Evolutionary conservation across 2,888 invertebrate species (phyloP).

Genomic region (Lomographa bimaculata): DNA sequence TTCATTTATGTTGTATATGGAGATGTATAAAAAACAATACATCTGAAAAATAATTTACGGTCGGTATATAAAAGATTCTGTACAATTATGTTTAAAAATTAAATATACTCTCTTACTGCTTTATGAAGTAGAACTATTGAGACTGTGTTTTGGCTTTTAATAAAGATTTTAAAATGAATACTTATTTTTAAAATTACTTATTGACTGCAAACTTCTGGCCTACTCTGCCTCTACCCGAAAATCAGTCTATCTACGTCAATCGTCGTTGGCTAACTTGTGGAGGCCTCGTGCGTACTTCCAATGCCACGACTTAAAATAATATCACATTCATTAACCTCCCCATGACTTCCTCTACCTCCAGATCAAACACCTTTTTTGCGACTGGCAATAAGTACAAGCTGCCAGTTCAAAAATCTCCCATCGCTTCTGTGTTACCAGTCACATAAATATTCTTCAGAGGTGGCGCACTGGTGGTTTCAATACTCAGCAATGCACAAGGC

Average conservation of each 20-base stretch:
- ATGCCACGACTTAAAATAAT: constrained; percentile 72
- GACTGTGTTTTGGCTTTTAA: constrained; percentile 75
- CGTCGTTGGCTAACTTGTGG: constrained; percentile 64
- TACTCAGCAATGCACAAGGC: no score
- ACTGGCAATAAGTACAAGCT: neutral
- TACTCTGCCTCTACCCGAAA: constrained; percentile 78
- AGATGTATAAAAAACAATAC: constrained; percentile 82
- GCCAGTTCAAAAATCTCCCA: neutral
- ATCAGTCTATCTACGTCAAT: constrained; percentile 79
- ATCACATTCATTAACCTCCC: constrained; percentile 76
- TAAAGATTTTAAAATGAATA: constrained; percentile 68
- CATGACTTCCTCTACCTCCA: constrained; percentile 12
- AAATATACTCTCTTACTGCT: constrained; percentile 81
- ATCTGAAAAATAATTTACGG: constrained; percentile 82
- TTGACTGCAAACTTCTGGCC: constrained; percentile 75
- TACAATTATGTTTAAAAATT: constrained; percentile 80
- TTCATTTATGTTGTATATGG: constrained; percentile 80
- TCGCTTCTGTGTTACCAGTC: neutral
- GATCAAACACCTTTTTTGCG: neutral
- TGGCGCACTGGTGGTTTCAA: neutral
- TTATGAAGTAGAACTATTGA: constrained; percentile 73
- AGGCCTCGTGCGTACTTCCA: constrained; percentile 49
- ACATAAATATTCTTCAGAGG: neutral
- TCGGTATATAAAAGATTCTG: constrained; percentile 80
- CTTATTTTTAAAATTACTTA: constrained; percentile 60